Conservation (phyloP, 2,888 invertebrate genomes). For the Acrobasis repandana region DNA sequence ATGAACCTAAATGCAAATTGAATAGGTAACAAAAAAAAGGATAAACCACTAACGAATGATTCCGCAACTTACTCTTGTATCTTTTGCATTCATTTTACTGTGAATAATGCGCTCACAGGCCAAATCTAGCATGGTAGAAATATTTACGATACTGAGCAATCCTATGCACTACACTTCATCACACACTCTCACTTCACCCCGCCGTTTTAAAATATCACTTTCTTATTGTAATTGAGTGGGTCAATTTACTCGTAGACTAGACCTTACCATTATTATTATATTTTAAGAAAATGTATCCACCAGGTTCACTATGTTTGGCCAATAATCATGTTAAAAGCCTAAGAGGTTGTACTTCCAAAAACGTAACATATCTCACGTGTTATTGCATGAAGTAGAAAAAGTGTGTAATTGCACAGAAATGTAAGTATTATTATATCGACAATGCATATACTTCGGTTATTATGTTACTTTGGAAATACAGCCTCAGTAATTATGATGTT, state of each 20-base stretch:
- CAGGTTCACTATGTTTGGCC: no score
- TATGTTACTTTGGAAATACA: no score
- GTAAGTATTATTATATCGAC: no score
- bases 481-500: no score
- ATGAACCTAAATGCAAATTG: neutral
- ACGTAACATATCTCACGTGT: no score
- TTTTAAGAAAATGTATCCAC: neutral
- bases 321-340: no score
- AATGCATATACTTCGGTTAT: no score
- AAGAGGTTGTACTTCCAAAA: no score
- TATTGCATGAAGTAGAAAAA: no score
- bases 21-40: neutral
- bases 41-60: neutral
- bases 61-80: neutral
- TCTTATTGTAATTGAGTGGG: neutral
- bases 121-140: slow-evolving; percentile 2
- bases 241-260: no score
- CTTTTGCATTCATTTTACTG: slow-evolving; percentile 8
- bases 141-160: neutral
- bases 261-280: neutral
- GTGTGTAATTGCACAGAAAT: no score
- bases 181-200: slow-evolving; percentile 11
- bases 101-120: slow-evolving; percentile 2
- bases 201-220: neutral
- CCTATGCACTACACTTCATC: slow-evolving; percentile 18